These are phyloP conservation scores for Eupithecia tripunctaria DNA, from an alignment of 2,888 invertebrate genomes.

Conservation along the genomic window DNA sequence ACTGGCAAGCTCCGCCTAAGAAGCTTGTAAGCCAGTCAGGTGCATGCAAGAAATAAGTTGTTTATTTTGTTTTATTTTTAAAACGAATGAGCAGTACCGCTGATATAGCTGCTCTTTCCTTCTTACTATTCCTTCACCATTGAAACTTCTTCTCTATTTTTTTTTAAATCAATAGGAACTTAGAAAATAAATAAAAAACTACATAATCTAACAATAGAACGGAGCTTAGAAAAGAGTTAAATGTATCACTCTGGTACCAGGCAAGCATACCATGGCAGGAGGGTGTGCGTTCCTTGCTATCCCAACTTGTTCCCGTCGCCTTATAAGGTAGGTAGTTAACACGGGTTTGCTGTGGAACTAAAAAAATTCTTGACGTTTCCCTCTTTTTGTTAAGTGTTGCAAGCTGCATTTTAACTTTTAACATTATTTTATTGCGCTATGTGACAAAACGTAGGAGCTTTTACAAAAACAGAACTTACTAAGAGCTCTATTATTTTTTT, in stretches of 20 bases:
- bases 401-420: background rate
- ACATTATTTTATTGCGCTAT: background rate
- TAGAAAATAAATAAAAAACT: constrained; percentile 27
- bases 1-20: constrained; percentile 12
- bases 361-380: constrained; percentile 1
- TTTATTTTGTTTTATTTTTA: constrained; percentile 12
- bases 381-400: background rate
- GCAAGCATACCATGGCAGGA: constrained; percentile 28
- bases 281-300: constrained; percentile 31
- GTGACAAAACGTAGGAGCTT: background rate
- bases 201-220: constrained; percentile 30
- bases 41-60: constrained; percentile 23
- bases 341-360: constrained; percentile 12
- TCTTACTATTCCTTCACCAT: background rate
- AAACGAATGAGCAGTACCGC: constrained; percentile 8
- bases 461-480: background rate
- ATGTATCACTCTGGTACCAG: constrained; percentile 39
- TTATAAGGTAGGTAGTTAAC: constrained; percentile 18
- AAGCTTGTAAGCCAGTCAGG: constrained; percentile 13
- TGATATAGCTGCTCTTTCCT: background rate
- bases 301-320: constrained; percentile 24
- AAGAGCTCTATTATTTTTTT: background rate
- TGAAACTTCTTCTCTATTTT: background rate
- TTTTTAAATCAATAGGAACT: constrained; percentile 9
- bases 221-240: constrained; percentile 38